phyloP scores from a whole-genome alignment of 2,113 vertebrate genomes.

The Uria aalge region DNA sequence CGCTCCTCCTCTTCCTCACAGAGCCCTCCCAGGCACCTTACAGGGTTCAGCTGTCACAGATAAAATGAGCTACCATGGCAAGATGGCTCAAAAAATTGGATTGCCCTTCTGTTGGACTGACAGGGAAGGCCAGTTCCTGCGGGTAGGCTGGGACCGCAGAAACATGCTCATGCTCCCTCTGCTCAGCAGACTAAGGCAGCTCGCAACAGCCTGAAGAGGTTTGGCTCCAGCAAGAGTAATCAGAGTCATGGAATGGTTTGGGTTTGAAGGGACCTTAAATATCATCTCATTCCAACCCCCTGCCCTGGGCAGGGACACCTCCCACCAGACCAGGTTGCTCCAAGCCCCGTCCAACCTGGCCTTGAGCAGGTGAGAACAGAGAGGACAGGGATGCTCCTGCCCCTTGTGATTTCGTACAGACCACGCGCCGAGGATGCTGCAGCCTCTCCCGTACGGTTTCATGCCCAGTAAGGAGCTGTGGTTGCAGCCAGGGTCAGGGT shows the following conservation, averaged over 20 bases:
- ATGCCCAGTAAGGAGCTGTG: not conserved
- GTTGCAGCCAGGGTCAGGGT: not conserved
- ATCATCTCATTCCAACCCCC: too few species aligned
- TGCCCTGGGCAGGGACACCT: too few species aligned
- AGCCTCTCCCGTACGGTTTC: not conserved
- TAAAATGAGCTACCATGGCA: not conserved
- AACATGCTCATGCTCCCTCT: rapidly evolving
- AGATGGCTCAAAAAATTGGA: not conserved
- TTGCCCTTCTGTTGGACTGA: rapidly evolving
- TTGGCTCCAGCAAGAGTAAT: not conserved
- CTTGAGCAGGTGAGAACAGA: not conserved
- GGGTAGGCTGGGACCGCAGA: not conserved
- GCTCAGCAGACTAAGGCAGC: not conserved
- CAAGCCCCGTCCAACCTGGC: too few species aligned
- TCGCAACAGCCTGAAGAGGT: not conserved
- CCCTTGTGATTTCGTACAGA: not conserved
- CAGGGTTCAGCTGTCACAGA: not conserved
- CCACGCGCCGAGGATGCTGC: rapidly evolving
- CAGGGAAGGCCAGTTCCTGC: not conserved
- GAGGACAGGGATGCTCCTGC: not conserved
- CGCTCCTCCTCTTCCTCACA: not conserved
- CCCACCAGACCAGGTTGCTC: too few species aligned
- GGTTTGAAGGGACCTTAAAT: too few species aligned
- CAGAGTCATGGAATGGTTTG: too few species aligned
- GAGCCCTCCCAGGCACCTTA: not conserved